Evolutionary conservation across 2,797 vertebrate genomes (phyloP).

Genomic region (Sciurus vulgaris): DNA sequence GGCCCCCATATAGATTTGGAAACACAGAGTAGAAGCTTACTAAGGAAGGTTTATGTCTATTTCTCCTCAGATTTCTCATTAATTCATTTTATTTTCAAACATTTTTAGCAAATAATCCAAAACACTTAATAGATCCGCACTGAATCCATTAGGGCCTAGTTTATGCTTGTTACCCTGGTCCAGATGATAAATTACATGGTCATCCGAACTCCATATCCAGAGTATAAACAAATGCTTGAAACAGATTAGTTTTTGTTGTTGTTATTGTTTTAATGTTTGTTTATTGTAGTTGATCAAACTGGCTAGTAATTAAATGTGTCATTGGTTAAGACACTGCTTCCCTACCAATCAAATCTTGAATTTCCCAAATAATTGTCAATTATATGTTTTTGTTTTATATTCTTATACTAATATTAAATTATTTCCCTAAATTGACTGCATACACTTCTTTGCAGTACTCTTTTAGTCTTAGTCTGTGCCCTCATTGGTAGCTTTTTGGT

Average conservation of each 20-base stretch:
- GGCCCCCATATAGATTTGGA: background rate
- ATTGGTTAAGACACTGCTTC: background rate
- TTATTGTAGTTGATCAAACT: constrained; percentile 1
- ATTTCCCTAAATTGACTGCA: background rate
- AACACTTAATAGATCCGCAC: background rate
- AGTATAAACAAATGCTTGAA: constrained; percentile 27
- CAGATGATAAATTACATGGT: constrained; percentile 12
- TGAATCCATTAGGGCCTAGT: background rate
- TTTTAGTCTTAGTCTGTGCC: background rate
- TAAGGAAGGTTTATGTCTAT: constrained; percentile 19
- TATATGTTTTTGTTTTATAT: constrained; percentile 15
- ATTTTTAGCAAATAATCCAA: constrained; percentile 54
- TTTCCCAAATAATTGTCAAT: background rate
- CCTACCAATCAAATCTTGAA: background rate
- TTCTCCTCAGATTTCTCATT: background rate
- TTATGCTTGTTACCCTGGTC: background rate
- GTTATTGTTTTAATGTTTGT: background rate
- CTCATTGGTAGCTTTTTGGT: background rate
- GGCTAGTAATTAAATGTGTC: background rate
- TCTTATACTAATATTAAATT: constrained; percentile 30
- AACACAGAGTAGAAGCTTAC: background rate
- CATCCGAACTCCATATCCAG: background rate
- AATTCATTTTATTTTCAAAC: background rate
- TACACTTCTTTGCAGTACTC: background rate
- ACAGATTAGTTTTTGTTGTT: background rate